Percentiles rank a stretch among this genome's conserved stretches.
These are phyloP conservation scores for Plecturocebus donacophilus DNA, from an alignment of 2,113 vertebrate species.

Conservation along the genomic window DNA sequence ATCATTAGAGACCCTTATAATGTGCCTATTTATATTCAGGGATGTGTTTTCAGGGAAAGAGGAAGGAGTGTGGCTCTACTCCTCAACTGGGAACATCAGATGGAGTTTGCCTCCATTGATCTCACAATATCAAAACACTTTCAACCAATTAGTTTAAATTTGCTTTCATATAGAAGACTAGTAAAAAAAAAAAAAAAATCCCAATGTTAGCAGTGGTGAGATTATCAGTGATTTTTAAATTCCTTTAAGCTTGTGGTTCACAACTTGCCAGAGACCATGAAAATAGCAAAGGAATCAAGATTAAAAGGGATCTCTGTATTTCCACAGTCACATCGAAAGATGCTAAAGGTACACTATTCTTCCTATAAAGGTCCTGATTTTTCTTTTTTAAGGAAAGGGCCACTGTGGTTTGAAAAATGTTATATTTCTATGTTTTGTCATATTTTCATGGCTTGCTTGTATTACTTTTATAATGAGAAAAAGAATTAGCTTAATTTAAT, in stretches of 20 bases:
- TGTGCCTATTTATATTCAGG: neutral
- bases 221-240: neutral
- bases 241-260: neutral
- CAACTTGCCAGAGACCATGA: neutral
- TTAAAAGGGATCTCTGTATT: neutral
- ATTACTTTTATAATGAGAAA: constrained; percentile 1
- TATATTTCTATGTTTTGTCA: neutral
- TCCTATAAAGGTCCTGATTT: neutral
- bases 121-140: neutral
- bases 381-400: neutral
- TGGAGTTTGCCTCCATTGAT: neutral
- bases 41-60: neutral
- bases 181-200: neutral
- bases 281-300: neutral
- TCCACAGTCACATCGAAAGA: neutral
- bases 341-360: neutral
- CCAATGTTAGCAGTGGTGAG: neutral
- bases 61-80: neutral
- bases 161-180: neutral
- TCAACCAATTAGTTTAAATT: neutral
- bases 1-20: neutral
- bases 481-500: neutral
- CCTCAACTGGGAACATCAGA: neutral
- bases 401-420: neutral
- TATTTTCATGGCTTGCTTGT: neutral